phyloP scores from a whole-genome alignment of 2,113 vertebrate genomes.

The Antigone vipio region DNA sequence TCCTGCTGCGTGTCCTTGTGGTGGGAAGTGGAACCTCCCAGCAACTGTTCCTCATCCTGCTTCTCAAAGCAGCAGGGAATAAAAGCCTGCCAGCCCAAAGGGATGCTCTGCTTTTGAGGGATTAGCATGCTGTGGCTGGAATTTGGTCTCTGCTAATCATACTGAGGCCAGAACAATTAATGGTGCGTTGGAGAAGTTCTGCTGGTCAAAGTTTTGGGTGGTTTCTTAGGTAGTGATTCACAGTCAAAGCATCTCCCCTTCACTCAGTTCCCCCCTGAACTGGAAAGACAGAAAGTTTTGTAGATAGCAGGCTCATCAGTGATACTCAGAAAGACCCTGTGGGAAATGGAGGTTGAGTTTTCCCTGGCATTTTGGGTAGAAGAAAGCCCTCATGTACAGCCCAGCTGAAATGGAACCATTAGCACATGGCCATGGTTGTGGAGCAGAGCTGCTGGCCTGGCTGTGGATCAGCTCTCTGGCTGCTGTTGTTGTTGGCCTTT shows the following conservation, averaged over 20 bases:
- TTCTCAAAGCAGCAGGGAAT: not conserved
- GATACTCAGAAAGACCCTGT: not conserved
- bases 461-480: not conserved
- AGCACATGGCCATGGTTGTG: fast-evolving
- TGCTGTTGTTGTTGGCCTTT: not conserved
- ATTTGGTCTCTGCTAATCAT: not conserved
- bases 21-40: not conserved
- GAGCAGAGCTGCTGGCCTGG: not conserved
- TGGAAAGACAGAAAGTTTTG: not conserved
- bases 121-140: not conserved
- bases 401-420: not conserved
- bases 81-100: not conserved
- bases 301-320: not conserved
- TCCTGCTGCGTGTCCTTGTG: not conserved
- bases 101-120: not conserved
- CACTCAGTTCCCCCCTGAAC: fast-evolving
- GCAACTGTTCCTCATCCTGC: not conserved
- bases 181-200: not conserved
- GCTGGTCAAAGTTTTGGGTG: not conserved
- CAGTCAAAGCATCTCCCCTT: not conserved
- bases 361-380: not conserved
- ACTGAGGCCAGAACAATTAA: not conserved
- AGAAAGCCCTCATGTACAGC: not conserved
- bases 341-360: not conserved
- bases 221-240: not conserved